Evolutionary conservation across 2,888 invertebrate species (phyloP).

Genomic region (Stenodera caucasica): DNA sequence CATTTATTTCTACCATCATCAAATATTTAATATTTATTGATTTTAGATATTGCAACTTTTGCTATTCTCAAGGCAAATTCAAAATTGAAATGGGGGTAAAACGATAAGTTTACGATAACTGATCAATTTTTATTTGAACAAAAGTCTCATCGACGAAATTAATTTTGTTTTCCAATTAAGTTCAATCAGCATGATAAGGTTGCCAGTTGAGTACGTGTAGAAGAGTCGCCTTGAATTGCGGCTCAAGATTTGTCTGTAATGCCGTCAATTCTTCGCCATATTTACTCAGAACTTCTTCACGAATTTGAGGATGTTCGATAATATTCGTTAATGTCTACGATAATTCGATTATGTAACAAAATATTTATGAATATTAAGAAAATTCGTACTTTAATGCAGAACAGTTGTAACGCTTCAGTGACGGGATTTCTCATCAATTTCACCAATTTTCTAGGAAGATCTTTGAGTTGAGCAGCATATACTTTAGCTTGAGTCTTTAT

Average conservation of each 20-base stretch:
- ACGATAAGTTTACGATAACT: not conserved
- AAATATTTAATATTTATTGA: no score
- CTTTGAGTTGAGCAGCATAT: no score
- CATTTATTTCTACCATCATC: no score
- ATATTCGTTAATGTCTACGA: slow-evolving; percentile 21
- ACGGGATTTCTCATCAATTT: no score
- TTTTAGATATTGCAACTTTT: no score
- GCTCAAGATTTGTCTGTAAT: slow-evolving; percentile 13
- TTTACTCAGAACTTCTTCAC: slow-evolving; percentile 13
- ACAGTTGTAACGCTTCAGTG: no score
- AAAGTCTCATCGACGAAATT: not conserved
- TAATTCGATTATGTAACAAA: no score
- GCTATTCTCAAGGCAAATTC: no score
- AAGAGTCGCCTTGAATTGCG: slow-evolving; percentile 9
- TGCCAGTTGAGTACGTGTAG: slow-evolving; percentile 10
- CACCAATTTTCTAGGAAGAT: no score
- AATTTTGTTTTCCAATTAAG: not conserved
- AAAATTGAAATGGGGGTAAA: slow-evolving; percentile 9
- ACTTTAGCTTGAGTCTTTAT: no score
- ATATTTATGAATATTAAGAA: no score
- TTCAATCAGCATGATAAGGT: slow-evolving; percentile 3
- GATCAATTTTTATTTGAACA: not conserved
- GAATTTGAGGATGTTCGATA: slow-evolving; percentile 14
- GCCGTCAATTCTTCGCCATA: slow-evolving; percentile 3
- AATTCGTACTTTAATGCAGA: no score